Evolutionary conservation across 1,140 invertebrate species (phyloP), one percentile per base, ranked within the genome.

Genomic region (Whitmania pigra): DNA sequence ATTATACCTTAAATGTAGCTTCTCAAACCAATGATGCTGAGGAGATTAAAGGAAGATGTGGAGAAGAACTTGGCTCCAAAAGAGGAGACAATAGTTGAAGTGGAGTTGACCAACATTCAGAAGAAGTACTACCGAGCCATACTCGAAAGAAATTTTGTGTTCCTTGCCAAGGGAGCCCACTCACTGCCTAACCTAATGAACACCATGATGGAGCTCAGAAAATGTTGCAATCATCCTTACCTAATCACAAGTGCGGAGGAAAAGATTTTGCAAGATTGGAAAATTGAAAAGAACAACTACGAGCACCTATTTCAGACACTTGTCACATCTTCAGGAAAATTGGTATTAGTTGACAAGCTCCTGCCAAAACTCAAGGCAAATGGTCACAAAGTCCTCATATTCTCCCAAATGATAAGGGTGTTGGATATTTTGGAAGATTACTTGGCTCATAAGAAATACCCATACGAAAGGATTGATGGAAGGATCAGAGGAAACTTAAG

Each of bases 91-190:
- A 97, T 99, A 74, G 92, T 99, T 73, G 97, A 99, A 84, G 87
- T 97, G 27, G 95, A 98, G 84, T 82, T 99, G 71, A 99, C 96
- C 15, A 98, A 99, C 82, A 97, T 99, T 74, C 97, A 99, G 80
- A 99, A 99, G 85, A 99, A 99, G 84, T 99, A 99, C 84, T 99
- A 99, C 80, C 87, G 97, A 78, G 97, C 94, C 76, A 99, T 99
- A 81, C 85, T 99, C 73, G 97, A 99, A 81, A 87, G 91, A 77
- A 99, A 99, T 83, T 99, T 99, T 81, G 91, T 92, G 73, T 99
- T 99, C 83, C 85, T 99, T 36, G 89, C 92, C 40, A 99, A 99
- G 85, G 94, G 94, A 31, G 72, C 75, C n/a, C 92, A 90, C 3
- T 90, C 91, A 57, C 91, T 98, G 77, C 96, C 96, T 49, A 98